Evolutionary conservation across 2,113 vertebrate genomes (phyloP).

Genomic region (Epinephelus lanceolatus): DNA sequence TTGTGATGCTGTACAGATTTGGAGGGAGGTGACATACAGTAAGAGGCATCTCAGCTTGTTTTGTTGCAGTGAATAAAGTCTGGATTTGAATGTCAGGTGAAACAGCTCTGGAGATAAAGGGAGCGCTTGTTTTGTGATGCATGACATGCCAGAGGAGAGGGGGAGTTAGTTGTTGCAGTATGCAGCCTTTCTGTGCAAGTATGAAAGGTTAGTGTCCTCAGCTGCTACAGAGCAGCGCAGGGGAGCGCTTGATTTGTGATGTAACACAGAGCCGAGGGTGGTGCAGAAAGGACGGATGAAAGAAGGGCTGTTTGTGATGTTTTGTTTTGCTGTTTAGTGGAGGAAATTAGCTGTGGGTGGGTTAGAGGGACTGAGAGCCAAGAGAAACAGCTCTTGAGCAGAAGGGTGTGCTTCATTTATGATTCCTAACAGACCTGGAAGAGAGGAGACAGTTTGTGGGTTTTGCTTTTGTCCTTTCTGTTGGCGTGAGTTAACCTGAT

Average conservation of each 20-base stretch:
- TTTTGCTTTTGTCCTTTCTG: no score
- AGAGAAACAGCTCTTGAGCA: no score
- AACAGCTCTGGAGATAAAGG: background rate
- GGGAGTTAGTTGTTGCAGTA: no score
- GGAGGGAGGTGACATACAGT: background rate
- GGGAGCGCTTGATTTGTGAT: slow-evolving; percentile 21
- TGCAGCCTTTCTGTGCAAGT: background rate
- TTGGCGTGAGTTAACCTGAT: no score
- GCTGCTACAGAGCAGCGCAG: background rate
- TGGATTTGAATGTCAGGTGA: background rate
- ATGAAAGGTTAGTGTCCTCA: background rate
- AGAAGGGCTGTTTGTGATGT: no score
- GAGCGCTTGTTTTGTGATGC: slow-evolving; percentile 4
- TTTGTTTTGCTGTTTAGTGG: no score
- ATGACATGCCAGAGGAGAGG: background rate
- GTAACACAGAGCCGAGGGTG: background rate
- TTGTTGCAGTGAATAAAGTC: background rate
- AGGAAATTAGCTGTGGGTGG: background rate
- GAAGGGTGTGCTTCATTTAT: slow-evolving; percentile 1
- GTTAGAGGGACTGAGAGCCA: background rate
- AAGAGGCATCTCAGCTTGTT: background rate
- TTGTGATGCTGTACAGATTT: background rate
- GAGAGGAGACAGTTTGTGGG: background rate
- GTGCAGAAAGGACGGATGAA: no score
- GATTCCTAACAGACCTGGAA: background rate